Base-by-base conservation (phyloP, 2,888 invertebrate genomes). In the Meandrusa payeni region DNA sequence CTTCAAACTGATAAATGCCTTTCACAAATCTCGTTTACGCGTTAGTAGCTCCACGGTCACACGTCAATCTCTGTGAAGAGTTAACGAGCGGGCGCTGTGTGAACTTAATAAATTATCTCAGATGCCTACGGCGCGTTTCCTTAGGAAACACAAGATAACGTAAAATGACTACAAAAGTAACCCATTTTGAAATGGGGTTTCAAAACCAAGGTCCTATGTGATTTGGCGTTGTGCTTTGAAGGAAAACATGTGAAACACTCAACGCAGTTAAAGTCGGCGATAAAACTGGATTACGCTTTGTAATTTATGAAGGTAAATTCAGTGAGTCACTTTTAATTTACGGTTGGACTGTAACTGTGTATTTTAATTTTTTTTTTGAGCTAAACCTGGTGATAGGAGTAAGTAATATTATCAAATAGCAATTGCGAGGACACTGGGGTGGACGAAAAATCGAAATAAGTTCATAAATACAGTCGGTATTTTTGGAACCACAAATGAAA, bases 161-260 rank as follows among this genome's bases (percentile, higher is more conserved):
- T 73, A 70, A 76, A 75, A 68, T 61, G 52, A 67, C 69, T 69
- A 77, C 76, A 77, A 78, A 67, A 73, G 72, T 57, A 68, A 77
- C 76, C 80, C 66, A 74, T 42, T 63, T 77, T 52, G 51, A 56
- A 77, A 69, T 53, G 52, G 52, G 66, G 66, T 72, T 70, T 62
- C 36, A 58, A 62, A 64, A 55, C 64, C 76, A 74, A 76, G 74
- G 74, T 51, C 44, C n/a, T n/a, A n/a, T n/a, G n/a, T n/a, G n/a
- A n/a, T n/a, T n/a, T n/a, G 37, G 24, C 22, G 19, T 41, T 19
- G 23, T 27, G 31, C 29, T 44, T 33, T 41, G 43, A 37, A 13
- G 13, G 36, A 34, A 44, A 44, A 39, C 44, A 44, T 27, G 39
- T 39, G 39, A 44, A 33, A 39, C 32, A 67, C 55, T 62, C 54